These are phyloP conservation scores for Hippocampus abdominalis DNA, from an alignment of 2,113 vertebrate genomes.

Conservation along the genomic window DNA sequence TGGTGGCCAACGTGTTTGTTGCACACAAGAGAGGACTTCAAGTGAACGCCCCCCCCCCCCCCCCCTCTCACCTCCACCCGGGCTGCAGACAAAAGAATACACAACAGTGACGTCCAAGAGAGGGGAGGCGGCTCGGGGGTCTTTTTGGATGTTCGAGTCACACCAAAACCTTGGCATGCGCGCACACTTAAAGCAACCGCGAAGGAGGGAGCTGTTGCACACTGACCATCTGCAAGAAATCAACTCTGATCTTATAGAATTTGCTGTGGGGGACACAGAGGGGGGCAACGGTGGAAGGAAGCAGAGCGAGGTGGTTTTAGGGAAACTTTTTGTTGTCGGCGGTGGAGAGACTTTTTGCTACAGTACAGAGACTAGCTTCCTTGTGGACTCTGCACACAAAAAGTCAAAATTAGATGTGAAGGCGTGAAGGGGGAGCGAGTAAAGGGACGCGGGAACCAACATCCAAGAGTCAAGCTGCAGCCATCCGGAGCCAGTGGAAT, in stretches of 20 bases:
- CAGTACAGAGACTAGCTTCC: slow-evolving; percentile 12
- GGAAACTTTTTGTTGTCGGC: slow-evolving; percentile 38
- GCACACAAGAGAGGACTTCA: slow-evolving; percentile 61
- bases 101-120: slow-evolving; percentile 59
- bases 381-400: slow-evolving; percentile 22
- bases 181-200: slow-evolving; percentile 41
- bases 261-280: slow-evolving; percentile 14
- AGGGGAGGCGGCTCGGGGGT: slow-evolving; percentile 1
- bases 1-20: slow-evolving; percentile 77
- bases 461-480: slow-evolving; percentile 54
- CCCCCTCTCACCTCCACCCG: slow-evolving; percentile 18
- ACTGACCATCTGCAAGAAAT: slow-evolving; percentile 27
- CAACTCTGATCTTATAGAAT: slow-evolving; percentile 55
- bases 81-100: slow-evolving; percentile 66
- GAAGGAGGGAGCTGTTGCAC: slow-evolving; percentile 36
- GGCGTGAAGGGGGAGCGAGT: neutral
- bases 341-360: slow-evolving; percentile 21
- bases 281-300: slow-evolving; percentile 28
- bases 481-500: slow-evolving; percentile 73
- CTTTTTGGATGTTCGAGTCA: slow-evolving; percentile 45
- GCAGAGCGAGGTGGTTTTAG: slow-evolving; percentile 35
- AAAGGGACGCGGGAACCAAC: slow-evolving; percentile 9
- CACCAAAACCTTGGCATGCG: slow-evolving; percentile 31
- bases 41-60: slow-evolving; percentile 43
- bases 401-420: slow-evolving; percentile 6